Evolutionary conservation across 1,140 invertebrate genomes (phyloP).

Genomic region (Eurosta solidaginis): DNA sequence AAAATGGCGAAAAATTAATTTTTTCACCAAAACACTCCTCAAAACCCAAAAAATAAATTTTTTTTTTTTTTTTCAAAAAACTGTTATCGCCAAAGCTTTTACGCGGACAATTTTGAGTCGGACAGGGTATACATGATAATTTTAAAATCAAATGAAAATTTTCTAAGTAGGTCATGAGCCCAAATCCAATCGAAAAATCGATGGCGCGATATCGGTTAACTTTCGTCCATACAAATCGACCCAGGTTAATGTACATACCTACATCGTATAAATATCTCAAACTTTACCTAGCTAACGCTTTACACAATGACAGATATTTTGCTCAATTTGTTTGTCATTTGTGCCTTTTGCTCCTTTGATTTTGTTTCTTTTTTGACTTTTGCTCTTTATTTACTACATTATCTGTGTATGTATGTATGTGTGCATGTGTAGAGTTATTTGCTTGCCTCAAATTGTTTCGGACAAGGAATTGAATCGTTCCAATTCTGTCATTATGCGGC

Average conservation of each 20-base stretch:
- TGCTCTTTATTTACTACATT: neutral
- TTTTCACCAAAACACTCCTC: too few species aligned
- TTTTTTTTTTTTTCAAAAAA: too few species aligned
- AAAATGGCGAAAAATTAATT: too few species aligned
- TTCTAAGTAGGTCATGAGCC: too few species aligned
- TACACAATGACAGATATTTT: neutral
- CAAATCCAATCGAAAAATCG: too few species aligned
- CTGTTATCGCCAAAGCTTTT: too few species aligned
- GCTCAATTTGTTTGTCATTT: conserved; percentile 9
- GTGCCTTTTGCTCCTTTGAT: neutral
- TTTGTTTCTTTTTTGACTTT: neutral
- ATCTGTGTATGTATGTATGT: too few species aligned
- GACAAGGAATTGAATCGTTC: conserved; percentile 16
- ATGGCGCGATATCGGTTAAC: too few species aligned
- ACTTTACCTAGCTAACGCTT: neutral
- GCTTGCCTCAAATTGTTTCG: neutral
- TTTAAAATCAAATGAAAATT: too few species aligned
- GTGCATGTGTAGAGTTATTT: neutral
- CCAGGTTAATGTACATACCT: neutral
- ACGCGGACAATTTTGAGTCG: too few species aligned
- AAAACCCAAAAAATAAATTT: too few species aligned
- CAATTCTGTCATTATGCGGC: conserved; percentile 14
- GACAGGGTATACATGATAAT: too few species aligned
- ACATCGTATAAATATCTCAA: neutral
- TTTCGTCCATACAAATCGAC: neutral